Base-by-base conservation (phyloP, 2,888 invertebrate species). In the Andrena bucephala region DNA sequence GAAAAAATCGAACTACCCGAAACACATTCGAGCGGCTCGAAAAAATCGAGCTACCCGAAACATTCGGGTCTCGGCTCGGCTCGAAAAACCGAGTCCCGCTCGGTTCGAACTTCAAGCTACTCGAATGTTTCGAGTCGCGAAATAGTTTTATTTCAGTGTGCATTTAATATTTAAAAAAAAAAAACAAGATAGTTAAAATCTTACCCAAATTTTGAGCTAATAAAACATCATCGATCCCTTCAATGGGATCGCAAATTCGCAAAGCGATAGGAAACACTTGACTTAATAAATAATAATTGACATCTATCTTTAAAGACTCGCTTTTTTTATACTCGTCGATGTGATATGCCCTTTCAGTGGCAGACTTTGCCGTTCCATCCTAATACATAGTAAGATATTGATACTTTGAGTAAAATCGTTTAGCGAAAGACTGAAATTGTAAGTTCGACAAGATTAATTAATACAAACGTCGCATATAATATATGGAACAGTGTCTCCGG, bases 191-290 rank as follows among this genome's bases (percentile, higher is more conserved):
- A 52, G 2, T 24, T 24, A 29, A 75, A 74, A 67, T 24, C 33
- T 77, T 79, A 89, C 99, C 99, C 77, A 99, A 95, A 92, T 97
- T 97, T 91, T 97, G 96, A 0, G 99, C 99, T 82, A 99, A 96
- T 84, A 97, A 96, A 69, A 97, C 97, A 2, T 97, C 96, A 94
- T 99, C 99, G 85, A 98, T 97, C 13, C 98, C 99, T 86, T 99
- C 98, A 62, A 99, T 97, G 0, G 99, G 99, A 86, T 99, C 99
- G 92, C 98, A 98, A 92, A 99, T 96, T 87, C 99, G 96, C 36
- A 98, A 96, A 82, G 99, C 97, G 0, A 99, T 99, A 0, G 99
- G 99, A 94, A 99, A 99, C 60, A 99, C 96, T 95, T 99, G 99
- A 92, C 98, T 97, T 0, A 97, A 96, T 86, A 99, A 95, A 94